A percentile compares a stretch with the other conserved stretches of the same genome.
phyloP scores from a whole-genome alignment of 2,888 invertebrate species.

The Stenolophus ochropezus region DNA sequence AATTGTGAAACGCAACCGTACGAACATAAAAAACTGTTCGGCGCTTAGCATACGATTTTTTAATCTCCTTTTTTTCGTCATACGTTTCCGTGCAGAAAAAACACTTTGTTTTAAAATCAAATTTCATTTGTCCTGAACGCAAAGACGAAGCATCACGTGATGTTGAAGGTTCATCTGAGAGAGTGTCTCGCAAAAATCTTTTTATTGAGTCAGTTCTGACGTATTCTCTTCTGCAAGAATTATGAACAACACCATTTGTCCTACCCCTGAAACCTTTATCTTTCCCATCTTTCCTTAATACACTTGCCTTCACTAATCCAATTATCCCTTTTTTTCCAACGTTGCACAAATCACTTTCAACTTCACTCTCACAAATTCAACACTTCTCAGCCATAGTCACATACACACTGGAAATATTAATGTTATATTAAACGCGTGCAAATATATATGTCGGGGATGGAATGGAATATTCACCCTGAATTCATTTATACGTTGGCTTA shows the following conservation, averaged over 20 bases:
- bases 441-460: no score
- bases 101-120: background rate
- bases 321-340: background rate
- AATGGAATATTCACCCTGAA: no score
- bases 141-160: slow-evolving; percentile 15
- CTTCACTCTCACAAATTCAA: slow-evolving; percentile 13
- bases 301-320: slow-evolving; percentile 42
- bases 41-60: background rate
- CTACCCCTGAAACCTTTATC: slow-evolving; percentile 32
- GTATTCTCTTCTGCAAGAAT: slow-evolving; percentile 23
- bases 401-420: background rate
- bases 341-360: slow-evolving; percentile 24
- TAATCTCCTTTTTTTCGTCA: background rate
- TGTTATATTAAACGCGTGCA: no score
- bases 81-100: background rate
- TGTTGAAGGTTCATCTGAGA: background rate
- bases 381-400: slow-evolving; percentile 25
- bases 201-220: background rate
- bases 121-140: slow-evolving; percentile 7
- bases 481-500: no score
- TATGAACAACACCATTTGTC: slow-evolving; percentile 33
- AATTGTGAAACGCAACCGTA: background rate
- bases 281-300: slow-evolving; percentile 39
- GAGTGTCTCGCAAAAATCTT: background rate
- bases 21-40: background rate